A percentile compares a stretch with the other conserved stretches of the same genome.
These are phyloP conservation scores for Albula glossodonta DNA, from an alignment of 2,113 vertebrate species.

Conservation along the genomic window DNA sequence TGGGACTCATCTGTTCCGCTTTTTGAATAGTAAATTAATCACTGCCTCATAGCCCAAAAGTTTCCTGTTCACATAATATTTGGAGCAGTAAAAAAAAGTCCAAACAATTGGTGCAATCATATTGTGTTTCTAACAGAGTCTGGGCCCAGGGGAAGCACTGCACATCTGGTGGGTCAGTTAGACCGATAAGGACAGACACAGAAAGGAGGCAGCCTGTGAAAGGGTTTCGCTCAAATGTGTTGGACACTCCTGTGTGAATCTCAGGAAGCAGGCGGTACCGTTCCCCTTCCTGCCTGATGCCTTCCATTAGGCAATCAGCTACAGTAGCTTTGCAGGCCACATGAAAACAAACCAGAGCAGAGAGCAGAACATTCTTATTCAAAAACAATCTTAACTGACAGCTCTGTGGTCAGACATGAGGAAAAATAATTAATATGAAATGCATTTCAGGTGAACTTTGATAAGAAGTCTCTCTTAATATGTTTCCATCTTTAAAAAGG, in stretches of 20 bases:
- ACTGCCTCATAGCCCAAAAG: background rate
- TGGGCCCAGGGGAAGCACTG: background rate
- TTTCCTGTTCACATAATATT: slow-evolving; percentile 1
- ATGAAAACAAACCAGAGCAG: background rate
- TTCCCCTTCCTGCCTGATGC: slow-evolving; percentile 23
- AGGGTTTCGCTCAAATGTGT: background rate
- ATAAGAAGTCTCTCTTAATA: too few species aligned
- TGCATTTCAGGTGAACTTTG: too few species aligned
- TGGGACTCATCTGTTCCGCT: background rate
- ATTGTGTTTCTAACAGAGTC: background rate
- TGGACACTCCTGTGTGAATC: slow-evolving; percentile 7
- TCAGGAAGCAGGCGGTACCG: slow-evolving; percentile 24
- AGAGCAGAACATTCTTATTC: background rate
- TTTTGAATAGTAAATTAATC: background rate
- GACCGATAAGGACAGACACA: background rate
- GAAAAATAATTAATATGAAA: background rate
- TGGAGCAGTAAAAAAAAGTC: background rate
- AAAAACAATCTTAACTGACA: background rate
- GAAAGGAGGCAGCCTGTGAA: slow-evolving; percentile 9
- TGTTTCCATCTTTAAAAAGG: too few species aligned
- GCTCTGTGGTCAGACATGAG: background rate
- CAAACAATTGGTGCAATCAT: background rate
- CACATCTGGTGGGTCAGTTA: slow-evolving; percentile 3
- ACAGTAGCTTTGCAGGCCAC: too few species aligned
- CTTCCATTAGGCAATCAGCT: background rate